Conservation (phyloP, 2,797 vertebrate genomes). For the Spinus pinus region DNA sequence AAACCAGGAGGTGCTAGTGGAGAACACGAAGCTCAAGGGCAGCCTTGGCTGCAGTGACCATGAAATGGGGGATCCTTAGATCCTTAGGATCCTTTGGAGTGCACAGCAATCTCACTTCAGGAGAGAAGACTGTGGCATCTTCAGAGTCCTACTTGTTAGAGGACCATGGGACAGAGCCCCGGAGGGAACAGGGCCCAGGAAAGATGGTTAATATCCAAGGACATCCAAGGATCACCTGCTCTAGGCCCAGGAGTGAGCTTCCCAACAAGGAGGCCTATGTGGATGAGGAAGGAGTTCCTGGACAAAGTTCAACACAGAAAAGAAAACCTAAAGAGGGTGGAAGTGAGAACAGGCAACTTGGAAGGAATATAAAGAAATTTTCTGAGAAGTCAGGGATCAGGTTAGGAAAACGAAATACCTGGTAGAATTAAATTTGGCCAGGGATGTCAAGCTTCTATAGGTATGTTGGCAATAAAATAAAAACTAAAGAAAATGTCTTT, state of each 20-base stretch:
- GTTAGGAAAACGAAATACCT: neutral
- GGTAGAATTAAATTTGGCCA: neutral
- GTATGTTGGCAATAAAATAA: neutral
- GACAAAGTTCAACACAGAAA: neutral
- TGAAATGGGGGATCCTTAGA: neutral
- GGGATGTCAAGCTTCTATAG: neutral
- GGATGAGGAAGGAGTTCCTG: neutral
- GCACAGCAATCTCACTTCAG: neutral
- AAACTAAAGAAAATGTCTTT: neutral
- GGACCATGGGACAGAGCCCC: neutral
- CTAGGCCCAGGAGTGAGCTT: neutral
- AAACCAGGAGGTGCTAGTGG: neutral
- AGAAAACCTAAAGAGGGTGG: neutral
- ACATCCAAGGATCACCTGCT: neutral
- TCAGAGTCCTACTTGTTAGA: neutral
- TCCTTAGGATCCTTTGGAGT: neutral
- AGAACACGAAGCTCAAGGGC: neutral
- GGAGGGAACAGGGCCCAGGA: neutral
- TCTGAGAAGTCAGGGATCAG: neutral
- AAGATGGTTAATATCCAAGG: neutral
- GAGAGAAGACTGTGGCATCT: neutral
- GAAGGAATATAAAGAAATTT: neutral
- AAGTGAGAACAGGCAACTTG: neutral
- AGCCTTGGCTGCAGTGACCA: neutral
- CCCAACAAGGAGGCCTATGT: neutral